A percentile compares a stretch with the other conserved stretches of the same genome.
These are phyloP conservation scores for Pollicipes pollicipes DNA, from an alignment of 1,140 invertebrate species.

Conservation along the genomic window DNA sequence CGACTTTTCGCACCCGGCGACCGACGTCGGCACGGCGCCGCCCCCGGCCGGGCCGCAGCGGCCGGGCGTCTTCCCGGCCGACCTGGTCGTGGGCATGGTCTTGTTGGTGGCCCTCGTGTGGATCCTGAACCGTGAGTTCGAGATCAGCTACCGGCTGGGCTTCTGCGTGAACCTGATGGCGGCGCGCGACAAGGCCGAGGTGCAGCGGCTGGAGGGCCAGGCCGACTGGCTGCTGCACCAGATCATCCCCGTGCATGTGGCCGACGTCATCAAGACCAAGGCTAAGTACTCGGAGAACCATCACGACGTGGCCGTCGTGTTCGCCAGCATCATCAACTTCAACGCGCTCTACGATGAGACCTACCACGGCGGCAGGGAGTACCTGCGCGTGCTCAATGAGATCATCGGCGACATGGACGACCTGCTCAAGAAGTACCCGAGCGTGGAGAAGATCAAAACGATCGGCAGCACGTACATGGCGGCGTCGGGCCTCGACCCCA, in stretches of 20 bases:
- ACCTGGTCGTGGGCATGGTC: constrained; percentile 49
- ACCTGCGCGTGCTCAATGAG: constrained; percentile 82
- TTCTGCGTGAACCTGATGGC: constrained; percentile 83
- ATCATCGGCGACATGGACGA: constrained; percentile 89
- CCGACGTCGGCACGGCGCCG: constrained; percentile 81
- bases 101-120: constrained; percentile 64
- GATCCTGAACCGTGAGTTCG: constrained; percentile 83
- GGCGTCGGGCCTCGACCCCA: constrained; percentile 75
- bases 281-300: constrained; percentile 93
- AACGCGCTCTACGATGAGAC: constrained; percentile 92
- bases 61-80: constrained; percentile 36
- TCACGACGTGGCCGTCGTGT: constrained; percentile 78
- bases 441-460: constrained; percentile 95
- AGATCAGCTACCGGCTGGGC: constrained; percentile 79
- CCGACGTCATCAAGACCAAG: constrained; percentile 75
- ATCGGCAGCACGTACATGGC: constrained; percentile 97
- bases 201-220: constrained; percentile 78
- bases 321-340: constrained; percentile 88
- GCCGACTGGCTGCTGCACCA: constrained; percentile 91
- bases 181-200: constrained; percentile 58
- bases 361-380: constrained; percentile 79
- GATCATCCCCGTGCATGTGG: constrained; percentile 86
- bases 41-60: constrained; percentile 83
- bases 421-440: constrained; percentile 60
- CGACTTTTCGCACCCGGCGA: constrained; percentile 88